Percentiles rank a stretch among this genome's conserved stretches.
Evolutionary conservation across 1,140 invertebrate genomes (phyloP).

Genomic region (Magallana gigas): DNA sequence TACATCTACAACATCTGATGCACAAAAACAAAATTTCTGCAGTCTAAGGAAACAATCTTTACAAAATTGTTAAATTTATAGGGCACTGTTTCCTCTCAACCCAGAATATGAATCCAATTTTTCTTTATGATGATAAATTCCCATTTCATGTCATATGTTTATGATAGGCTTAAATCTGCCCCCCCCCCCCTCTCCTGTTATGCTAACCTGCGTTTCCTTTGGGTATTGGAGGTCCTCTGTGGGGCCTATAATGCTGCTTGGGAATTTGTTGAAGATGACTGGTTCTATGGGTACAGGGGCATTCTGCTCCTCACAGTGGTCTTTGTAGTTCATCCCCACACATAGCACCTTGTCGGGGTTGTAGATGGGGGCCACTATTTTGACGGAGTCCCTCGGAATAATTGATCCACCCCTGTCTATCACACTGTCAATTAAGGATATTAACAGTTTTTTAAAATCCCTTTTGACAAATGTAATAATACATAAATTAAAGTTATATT

Average conservation of each 20-base stretch:
- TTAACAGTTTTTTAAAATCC: no score
- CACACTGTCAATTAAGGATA: constrained; percentile 58
- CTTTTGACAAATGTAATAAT: no score
- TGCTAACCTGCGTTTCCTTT: constrained; percentile 81
- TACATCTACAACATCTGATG: no score
- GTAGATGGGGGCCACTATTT: constrained; percentile 82
- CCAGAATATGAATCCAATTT: no score
- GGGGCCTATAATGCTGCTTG: constrained; percentile 88
- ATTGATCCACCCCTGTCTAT: constrained; percentile 65
- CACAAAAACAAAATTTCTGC: no score
- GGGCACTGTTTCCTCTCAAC: no score
- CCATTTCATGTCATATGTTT: no score
- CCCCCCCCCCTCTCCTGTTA: neutral
- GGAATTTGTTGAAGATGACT: constrained; percentile 90
- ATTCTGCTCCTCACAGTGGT: constrained; percentile 89
- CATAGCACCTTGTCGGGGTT: constrained; percentile 89
- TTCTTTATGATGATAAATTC: no score
- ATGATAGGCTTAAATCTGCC: no score
- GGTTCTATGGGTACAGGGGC: constrained; percentile 86
- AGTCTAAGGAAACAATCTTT: no score
- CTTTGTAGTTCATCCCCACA: constrained; percentile 89
- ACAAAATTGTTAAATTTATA: no score
- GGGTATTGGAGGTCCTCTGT: constrained; percentile 86
- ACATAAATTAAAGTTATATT: no score
- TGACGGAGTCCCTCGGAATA: constrained; percentile 64